Percentiles rank a stretch among this genome's conserved stretches.
Evolutionary conservation across 1,140 invertebrate species (phyloP).

Genomic region (Rhopalosiphum padi): DNA sequence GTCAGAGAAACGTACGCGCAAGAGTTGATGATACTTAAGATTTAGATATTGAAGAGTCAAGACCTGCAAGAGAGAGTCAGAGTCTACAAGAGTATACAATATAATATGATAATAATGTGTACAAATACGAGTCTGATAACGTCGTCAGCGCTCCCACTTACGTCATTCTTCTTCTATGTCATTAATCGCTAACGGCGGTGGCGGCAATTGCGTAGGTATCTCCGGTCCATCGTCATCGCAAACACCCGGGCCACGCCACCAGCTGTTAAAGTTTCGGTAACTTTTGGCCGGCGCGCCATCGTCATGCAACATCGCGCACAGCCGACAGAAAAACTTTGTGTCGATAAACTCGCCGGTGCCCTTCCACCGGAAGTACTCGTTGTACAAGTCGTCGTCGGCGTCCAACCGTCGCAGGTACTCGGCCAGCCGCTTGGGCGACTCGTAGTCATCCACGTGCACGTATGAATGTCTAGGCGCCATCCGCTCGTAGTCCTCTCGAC

Average conservation of each 20-base stretch:
- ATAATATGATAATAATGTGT: no score
- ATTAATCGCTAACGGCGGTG: not conserved
- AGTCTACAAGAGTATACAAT: no score
- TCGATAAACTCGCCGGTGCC: constrained; percentile 93
- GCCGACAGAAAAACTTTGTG: constrained; percentile 93
- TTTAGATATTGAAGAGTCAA: no score
- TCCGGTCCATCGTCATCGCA: constrained; percentile 66
- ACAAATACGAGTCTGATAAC: not conserved
- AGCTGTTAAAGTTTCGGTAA: constrained; percentile 83
- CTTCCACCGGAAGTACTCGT: constrained; percentile 92
- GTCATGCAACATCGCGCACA: constrained; percentile 90
- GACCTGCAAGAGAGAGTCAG: no score
- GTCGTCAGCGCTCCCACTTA: not conserved
- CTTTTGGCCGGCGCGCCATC: constrained; percentile 70
- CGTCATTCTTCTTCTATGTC: not conserved
- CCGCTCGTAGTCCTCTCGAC: constrained; percentile 85
- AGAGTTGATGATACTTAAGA: no score
- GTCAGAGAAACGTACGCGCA: no score
- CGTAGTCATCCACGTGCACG: constrained; percentile 95
- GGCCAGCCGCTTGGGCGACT: constrained; percentile 81
- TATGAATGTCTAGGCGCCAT: constrained; percentile 86
- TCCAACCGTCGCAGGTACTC: constrained; percentile 85
- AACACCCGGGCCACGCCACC: constrained; percentile 81
- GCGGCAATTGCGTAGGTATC: not conserved
- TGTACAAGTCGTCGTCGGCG: constrained; percentile 85